Percentiles rank a stretch among this genome's conserved stretches.
These are phyloP conservation scores for Pseudomyrmex gracilis DNA, from an alignment of 1,140 invertebrate genomes.

Conservation along the genomic window DNA sequence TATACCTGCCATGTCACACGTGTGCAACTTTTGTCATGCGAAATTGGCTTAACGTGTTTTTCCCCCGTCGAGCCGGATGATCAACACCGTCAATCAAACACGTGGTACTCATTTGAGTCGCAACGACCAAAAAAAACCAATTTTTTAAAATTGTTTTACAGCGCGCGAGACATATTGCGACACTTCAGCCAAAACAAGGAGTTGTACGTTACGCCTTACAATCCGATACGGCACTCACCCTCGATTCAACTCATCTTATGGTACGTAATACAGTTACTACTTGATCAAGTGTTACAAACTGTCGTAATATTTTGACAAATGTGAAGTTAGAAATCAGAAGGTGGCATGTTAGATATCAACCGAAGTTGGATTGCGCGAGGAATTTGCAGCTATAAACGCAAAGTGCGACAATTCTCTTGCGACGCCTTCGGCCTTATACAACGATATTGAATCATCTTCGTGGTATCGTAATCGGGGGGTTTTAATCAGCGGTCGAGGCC, in stretches of 20 bases:
- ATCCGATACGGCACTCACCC: slow-evolving; percentile 83
- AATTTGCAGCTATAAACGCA: background rate
- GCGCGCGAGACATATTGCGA: slow-evolving; percentile 85
- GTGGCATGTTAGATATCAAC: background rate
- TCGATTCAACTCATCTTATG: slow-evolving; percentile 80
- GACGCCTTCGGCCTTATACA: background rate
- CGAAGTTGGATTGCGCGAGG: background rate
- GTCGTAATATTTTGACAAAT: background rate
- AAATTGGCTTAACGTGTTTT: slow-evolving; percentile 54
- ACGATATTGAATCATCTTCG: background rate
- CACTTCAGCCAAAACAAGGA: slow-evolving; percentile 84
- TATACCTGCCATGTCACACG: slow-evolving; percentile 29
- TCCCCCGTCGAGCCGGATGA: slow-evolving; percentile 33
- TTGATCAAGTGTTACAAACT: background rate
- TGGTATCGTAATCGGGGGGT: slow-evolving; percentile 16
- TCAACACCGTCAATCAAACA: slow-evolving; percentile 1
- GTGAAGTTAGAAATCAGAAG: background rate
- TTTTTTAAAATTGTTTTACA: slow-evolving; percentile 81
- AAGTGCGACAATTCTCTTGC: background rate
- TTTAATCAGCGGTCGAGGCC: slow-evolving; percentile 1
- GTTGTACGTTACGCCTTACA: slow-evolving; percentile 84
- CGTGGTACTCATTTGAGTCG: slow-evolving; percentile 5
- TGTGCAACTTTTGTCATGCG: slow-evolving; percentile 55
- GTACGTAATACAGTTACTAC: slow-evolving; percentile 77
- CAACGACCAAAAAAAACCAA: slow-evolving; percentile 23